phyloP scores from a whole-genome alignment of 2,797 vertebrate genomes.

The Neopelma chrysocephalum region DNA sequence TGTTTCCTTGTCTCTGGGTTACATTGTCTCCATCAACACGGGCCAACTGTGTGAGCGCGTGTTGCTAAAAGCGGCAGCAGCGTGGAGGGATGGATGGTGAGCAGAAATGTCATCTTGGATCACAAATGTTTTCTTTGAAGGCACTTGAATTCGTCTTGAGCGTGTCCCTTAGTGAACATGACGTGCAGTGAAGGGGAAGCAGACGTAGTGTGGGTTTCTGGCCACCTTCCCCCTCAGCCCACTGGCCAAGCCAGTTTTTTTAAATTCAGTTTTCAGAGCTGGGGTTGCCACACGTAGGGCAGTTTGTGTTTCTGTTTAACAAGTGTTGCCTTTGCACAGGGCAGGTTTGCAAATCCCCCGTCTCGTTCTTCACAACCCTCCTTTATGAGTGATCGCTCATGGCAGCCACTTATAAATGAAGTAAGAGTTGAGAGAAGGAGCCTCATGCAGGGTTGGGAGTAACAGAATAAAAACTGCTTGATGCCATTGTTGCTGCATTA shows the following conservation, averaged over 20 bases:
- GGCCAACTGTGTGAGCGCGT: not conserved
- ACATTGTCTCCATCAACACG: not conserved
- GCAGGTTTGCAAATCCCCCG: fast-evolving
- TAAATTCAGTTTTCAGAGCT: not conserved
- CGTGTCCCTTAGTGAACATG: not conserved
- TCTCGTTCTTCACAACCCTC: not conserved
- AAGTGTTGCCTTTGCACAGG: not conserved
- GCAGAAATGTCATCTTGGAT: constrained; percentile 22
- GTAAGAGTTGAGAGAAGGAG: not conserved
- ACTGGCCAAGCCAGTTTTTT: not conserved
- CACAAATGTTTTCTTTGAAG: not conserved
- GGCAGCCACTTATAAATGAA: not conserved
- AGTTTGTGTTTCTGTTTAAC: not conserved
- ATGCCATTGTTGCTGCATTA: not conserved
- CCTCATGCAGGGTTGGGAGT: not conserved
- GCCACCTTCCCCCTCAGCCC: not conserved
- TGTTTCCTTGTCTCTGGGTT: not conserved
- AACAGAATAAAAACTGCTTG: not conserved
- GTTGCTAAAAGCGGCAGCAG: constrained; percentile 31
- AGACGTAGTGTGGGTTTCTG: not conserved
- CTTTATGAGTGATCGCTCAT: fast-evolving
- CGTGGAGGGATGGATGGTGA: not conserved
- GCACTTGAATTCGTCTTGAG: not conserved
- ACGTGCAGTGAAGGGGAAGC: not conserved
- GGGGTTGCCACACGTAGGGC: not conserved